phyloP scores from a whole-genome alignment of 2,797 vertebrate genomes.

The Cephalopachus bancanus region DNA sequence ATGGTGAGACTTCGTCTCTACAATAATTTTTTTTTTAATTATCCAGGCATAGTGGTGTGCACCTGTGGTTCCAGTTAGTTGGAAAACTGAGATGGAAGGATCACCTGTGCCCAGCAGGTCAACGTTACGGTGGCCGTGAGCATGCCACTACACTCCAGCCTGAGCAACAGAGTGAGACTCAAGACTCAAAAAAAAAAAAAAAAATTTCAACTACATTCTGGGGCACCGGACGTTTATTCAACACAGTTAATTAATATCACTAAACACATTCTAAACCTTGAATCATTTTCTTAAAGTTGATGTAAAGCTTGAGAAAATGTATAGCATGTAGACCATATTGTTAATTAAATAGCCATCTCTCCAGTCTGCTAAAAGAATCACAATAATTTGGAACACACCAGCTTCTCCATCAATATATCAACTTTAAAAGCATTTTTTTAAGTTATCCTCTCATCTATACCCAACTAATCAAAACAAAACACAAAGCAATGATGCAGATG shows the following conservation, averaged over 20 bases:
- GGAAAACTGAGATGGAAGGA: too few relatives aligned
- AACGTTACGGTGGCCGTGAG: too few relatives aligned
- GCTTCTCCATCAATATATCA: slow-evolving; percentile 34
- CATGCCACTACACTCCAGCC: too few relatives aligned
- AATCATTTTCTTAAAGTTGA: slow-evolving; percentile 54
- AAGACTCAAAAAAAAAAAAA: too few relatives aligned
- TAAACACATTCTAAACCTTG: background rate
- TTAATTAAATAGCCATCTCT: background rate
- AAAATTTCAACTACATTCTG: background rate
- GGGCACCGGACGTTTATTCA: background rate
- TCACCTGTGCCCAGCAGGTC: too few relatives aligned
- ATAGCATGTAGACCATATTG: slow-evolving; percentile 29
- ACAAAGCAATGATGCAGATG: slow-evolving; percentile 43
- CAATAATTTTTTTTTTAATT: too few relatives aligned
- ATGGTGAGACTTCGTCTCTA: too few relatives aligned
- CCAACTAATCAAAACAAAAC: slow-evolving; percentile 70
- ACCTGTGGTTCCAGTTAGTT: too few relatives aligned
- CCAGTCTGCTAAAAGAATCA: slow-evolving; percentile 21
- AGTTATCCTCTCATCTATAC: background rate
- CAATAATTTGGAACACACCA: slow-evolving; percentile 34
- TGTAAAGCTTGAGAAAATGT: slow-evolving; percentile 42
- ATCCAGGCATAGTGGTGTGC: too few relatives aligned
- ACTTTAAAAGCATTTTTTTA: slow-evolving; percentile 54
- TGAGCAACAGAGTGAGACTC: too few relatives aligned
- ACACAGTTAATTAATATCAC: background rate